Evolutionary conservation across 2,113 vertebrate species (phyloP), one percentile per base, ranked within the genome.

Genomic region (Cryptomyrus ogoouensis): DNA sequence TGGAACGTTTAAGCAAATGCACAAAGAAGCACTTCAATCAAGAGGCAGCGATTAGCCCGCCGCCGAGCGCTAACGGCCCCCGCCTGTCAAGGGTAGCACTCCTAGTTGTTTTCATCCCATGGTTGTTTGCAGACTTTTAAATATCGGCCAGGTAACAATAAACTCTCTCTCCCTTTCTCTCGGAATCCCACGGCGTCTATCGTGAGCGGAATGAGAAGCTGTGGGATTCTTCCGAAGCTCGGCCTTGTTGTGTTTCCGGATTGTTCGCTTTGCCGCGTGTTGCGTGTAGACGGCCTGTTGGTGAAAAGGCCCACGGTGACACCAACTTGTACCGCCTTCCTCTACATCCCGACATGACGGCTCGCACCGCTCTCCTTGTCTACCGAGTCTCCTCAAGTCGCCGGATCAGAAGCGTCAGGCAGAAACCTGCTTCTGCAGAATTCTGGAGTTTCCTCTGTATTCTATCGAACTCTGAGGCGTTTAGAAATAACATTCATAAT

Each of bases 1-100:
- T 74, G 31, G 83, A 87, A 70, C 49, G 89, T 87, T 87, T 90
- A 87, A 70, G 89, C 83, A 74, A 87, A 90, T 90, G 47, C 15
- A 17, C 53, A 90, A 62, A 87, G 89, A 90, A 70, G 44, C 89
- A 87, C 84, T 87, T 87, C 56, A 90, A 70, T 70, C 56, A 50
- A 90, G 58, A 87, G 83, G 56, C 42, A 39, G 52, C 47, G 58
- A 90, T 90, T 87, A 90, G 56, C 35, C 44, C 10, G 62, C 62
- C 7, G n/a, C 52, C 1, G 53, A 12, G 46, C 58, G 35, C 56
- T 58, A 66, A 88, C 24, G 7, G 21, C 8, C 44, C 46, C 39
- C 47, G 66, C 42, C 35, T 84, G 8, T 50, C 74, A 74, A 52
- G 39, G 70, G 27, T 53, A 83, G 17, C 9, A 19, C 27, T 84